phyloP scores from a whole-genome alignment of 2,797 vertebrate species.

The Anguilla megastoma region DNA sequence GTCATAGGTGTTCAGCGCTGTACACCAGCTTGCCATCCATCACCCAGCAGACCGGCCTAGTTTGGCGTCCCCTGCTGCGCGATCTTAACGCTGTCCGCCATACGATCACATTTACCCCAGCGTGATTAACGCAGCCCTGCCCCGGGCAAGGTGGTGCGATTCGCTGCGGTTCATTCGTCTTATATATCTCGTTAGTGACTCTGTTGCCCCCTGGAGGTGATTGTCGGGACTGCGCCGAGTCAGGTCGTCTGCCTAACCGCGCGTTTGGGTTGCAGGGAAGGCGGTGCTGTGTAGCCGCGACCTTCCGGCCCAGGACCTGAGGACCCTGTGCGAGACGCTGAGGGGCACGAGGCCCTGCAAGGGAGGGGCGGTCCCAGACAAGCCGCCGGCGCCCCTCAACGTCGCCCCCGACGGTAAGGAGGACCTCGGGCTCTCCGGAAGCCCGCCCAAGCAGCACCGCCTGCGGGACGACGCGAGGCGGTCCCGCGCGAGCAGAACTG shows the following conservation, averaged over 20 bases:
- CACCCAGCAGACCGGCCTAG: background rate
- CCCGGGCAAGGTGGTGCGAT: background rate
- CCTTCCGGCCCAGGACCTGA: slow-evolving; percentile 86
- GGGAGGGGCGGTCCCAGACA: slow-evolving; percentile 37
- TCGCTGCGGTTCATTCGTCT: background rate
- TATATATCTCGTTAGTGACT: too few species aligned
- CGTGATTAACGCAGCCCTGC: background rate
- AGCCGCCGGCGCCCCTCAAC: slow-evolving; percentile 30
- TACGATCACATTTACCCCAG: background rate
- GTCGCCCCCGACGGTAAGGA: slow-evolving; percentile 24
- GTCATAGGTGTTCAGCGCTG: background rate
- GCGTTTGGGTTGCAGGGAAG: slow-evolving; percentile 75
- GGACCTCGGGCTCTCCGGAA: background rate
- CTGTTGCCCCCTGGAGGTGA: background rate
- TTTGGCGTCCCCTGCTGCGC: background rate
- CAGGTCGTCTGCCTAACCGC: background rate
- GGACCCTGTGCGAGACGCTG: slow-evolving; percentile 85
- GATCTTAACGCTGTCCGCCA: background rate
- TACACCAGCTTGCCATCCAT: background rate
- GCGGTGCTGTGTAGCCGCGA: slow-evolving; percentile 87
- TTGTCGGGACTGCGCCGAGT: background rate
- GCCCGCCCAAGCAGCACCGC: background rate
- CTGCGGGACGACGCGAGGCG: slow-evolving; percentile 27
- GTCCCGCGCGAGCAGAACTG: slow-evolving; percentile 40
- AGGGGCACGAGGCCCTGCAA: slow-evolving; percentile 65